phyloP scores from a whole-genome alignment of 2,113 vertebrate genomes.

The Oenanthe oenanthe region DNA sequence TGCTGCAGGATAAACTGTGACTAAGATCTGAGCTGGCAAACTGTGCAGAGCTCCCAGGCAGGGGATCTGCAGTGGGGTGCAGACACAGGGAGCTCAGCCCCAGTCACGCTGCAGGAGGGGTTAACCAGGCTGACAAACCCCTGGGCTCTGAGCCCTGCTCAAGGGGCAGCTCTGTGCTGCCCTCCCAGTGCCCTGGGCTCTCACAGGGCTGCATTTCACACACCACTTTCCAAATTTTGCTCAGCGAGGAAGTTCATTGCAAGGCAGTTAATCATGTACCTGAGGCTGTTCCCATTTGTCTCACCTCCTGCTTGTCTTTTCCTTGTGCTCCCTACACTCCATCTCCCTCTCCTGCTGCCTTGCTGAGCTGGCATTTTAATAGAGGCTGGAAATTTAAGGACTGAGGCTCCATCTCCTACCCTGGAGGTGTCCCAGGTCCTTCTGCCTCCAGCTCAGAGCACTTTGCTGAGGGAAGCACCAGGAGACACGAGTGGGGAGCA shows the following conservation, averaged over 20 bases:
- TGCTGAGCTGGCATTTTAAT: background rate
- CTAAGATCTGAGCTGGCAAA: background rate
- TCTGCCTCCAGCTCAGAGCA: background rate
- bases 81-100: background rate
- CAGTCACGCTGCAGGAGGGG: accelerated
- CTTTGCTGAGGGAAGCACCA: background rate
- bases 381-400: background rate
- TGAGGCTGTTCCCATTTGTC: background rate
- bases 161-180: background rate
- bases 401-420: background rate
- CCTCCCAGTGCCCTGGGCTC: background rate
- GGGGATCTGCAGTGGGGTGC: background rate
- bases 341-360: background rate
- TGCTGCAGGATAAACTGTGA: background rate
- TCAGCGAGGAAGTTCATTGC: background rate
- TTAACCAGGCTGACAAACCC: background rate
- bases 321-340: background rate
- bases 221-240: background rate
- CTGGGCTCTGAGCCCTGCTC: background rate
- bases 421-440: background rate
- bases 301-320: background rate
- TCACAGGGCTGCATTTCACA: background rate
- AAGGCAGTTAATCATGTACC: background rate
- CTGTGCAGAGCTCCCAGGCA: accelerated
- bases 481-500: background rate